phyloP scores from a whole-genome alignment of 2,113 vertebrate species.

The Talpa occidentalis region DNA sequence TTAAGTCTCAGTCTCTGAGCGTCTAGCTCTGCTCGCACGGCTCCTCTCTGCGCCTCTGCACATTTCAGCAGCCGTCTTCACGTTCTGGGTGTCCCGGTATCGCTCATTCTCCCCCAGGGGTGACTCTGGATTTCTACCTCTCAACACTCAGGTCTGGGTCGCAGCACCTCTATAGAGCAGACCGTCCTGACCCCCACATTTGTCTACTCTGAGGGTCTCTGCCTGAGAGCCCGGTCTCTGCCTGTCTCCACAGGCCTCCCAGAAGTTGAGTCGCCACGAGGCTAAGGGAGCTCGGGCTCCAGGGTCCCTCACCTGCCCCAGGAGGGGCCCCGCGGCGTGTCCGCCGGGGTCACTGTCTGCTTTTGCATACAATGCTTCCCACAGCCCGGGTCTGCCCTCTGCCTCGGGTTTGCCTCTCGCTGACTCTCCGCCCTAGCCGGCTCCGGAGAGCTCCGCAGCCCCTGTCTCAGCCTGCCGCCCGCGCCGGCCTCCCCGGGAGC shows the following conservation, averaged over 20 bases:
- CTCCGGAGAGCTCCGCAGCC: not conserved
- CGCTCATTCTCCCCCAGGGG: not conserved
- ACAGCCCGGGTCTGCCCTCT: not conserved
- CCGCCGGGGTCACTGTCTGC: not conserved
- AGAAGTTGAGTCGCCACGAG: not conserved
- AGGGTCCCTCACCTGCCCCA: not conserved
- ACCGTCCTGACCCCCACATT: not conserved
- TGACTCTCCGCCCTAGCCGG: not conserved
- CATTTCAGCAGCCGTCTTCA: not conserved
- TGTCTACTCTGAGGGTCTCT: not conserved
- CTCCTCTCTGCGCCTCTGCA: not conserved
- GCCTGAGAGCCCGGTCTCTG: not conserved
- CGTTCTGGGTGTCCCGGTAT: not conserved
- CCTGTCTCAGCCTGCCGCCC: not conserved
- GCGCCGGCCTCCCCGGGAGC: not conserved
- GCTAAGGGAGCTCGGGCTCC: not conserved
- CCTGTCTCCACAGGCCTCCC: slow-evolving; percentile 32
- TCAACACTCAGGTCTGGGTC: not conserved
- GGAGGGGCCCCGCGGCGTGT: not conserved
- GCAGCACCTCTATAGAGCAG: not conserved
- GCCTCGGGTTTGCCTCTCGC: not conserved
- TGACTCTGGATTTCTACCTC: not conserved
- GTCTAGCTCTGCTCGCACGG: not conserved
- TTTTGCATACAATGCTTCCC: slow-evolving; percentile 28
- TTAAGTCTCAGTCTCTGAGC: not conserved